A percentile compares a stretch with the other conserved stretches of the same genome.
Evolutionary conservation across 53 echinoderm and acorn worm genomes (phyloP).

Genomic region (Stichopus horrens): DNA sequence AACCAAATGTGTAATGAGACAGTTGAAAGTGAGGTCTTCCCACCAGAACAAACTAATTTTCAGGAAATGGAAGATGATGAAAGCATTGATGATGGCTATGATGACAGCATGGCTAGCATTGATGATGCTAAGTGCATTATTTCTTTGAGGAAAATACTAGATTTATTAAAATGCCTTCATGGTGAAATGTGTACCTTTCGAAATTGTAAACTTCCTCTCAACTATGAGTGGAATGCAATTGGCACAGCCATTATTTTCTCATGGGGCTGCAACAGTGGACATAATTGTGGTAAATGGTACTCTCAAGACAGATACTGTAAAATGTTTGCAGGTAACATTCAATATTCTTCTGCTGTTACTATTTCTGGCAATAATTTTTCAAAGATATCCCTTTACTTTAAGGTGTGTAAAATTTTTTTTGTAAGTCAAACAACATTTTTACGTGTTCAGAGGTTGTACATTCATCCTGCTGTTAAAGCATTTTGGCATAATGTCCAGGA

Average conservation of each 20-base stretch:
- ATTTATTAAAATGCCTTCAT: conserved; percentile 5
- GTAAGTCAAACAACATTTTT: conserved; percentile 13
- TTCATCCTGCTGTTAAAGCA: conserved; percentile 23
- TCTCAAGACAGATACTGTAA: background rate
- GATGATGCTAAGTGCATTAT: conserved; percentile 29
- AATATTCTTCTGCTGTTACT: conserved; percentile 25
- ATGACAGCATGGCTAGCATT: conserved; percentile 3
- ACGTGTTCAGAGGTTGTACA: conserved; percentile 24
- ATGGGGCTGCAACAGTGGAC: conserved; percentile 3
- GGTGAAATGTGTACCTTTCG: background rate
- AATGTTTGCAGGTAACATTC: conserved; percentile 32
- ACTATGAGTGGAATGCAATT: conserved; percentile 2
- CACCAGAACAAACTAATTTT: background rate
- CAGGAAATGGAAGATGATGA: background rate
- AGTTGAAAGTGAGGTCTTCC: conserved; percentile 37
- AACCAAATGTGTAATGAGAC: conserved; percentile 5
- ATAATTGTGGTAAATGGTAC: background rate
- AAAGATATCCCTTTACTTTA: conserved; percentile 21
- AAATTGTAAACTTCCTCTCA: background rate
- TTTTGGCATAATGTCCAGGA: conserved; percentile 14
- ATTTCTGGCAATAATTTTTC: conserved; percentile 42
- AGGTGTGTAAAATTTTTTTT: conserved; percentile 30
- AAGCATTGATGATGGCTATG: background rate
- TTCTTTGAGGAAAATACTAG: conserved; percentile 16
- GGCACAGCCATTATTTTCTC: conserved; percentile 1